These are phyloP conservation scores for Embidobia sp. DNA, from an alignment of 2,888 invertebrate species.

Conservation along the genomic window DNA sequence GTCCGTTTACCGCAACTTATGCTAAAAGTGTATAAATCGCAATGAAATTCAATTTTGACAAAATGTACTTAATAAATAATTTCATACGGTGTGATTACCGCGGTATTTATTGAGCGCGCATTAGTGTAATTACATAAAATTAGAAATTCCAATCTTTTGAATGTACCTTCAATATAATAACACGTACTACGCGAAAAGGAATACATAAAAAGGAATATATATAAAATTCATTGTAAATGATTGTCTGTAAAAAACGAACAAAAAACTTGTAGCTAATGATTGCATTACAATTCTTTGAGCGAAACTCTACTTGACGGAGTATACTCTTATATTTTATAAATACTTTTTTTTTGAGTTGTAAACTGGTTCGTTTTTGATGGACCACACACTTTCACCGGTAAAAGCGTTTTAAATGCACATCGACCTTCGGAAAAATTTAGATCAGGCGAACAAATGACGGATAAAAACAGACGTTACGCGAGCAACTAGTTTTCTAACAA, in stretches of 20 bases:
- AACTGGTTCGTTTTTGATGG: conserved; percentile 51
- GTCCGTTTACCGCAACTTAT: no score
- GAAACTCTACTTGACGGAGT: conserved; percentile 32
- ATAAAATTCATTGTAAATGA: conserved; percentile 14
- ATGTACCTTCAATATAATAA: conserved; percentile 46
- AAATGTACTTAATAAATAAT: conserved; percentile 19
- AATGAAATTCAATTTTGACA: neutral
- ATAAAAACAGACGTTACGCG: neutral
- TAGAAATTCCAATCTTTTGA: conserved; percentile 30
- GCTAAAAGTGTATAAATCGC: no score
- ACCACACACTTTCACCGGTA: conserved; percentile 55
- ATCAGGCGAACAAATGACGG: conserved; percentile 17
- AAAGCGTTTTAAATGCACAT: conserved; percentile 35
- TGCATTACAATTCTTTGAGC: conserved; percentile 30
- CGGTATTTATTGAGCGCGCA: conserved; percentile 29
- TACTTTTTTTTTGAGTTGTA: neutral
- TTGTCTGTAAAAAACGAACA: conserved; percentile 5
- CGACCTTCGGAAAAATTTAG: conserved; percentile 47
- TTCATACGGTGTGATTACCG: conserved; percentile 12
- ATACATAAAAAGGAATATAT: no score
- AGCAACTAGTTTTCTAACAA: conserved; percentile 2
- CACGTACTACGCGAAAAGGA: neutral
- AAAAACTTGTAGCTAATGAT: conserved; percentile 23
- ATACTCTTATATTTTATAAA: conserved; percentile 1
- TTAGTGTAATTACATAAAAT: conserved; percentile 35